Evolutionary conservation across 2,797 vertebrate species (phyloP).

Genomic region (Champsocephalus gunnari): DNA sequence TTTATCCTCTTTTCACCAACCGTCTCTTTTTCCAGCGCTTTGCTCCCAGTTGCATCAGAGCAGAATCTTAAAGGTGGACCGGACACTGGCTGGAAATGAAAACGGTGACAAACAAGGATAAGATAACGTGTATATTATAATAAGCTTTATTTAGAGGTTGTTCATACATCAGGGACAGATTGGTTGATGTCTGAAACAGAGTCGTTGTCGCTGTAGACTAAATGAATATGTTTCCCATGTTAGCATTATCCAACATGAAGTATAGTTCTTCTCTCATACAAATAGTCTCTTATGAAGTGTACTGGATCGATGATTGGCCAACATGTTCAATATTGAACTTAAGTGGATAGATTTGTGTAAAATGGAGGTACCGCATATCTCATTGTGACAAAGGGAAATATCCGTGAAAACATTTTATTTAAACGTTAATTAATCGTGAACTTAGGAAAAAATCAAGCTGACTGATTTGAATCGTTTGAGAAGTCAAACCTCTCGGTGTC

Average conservation of each 20-base stretch:
- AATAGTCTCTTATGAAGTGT: neutral
- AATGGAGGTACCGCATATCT: neutral
- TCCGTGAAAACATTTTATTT: too few relatives aligned
- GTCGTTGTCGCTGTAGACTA: neutral
- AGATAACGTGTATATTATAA: slow-evolving; percentile 19
- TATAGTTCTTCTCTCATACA: neutral
- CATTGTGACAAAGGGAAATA: too few relatives aligned
- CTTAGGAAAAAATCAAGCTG: too few relatives aligned
- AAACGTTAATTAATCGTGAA: too few relatives aligned
- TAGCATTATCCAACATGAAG: neutral
- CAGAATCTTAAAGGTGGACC: slow-evolving; percentile 17
- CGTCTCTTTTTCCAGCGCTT: slow-evolving; percentile 46
- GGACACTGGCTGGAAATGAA: slow-evolving; percentile 16
- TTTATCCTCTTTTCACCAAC: slow-evolving; percentile 17
- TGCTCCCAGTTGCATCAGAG: slow-evolving; percentile 27
- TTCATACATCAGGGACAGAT: slow-evolving; percentile 11
- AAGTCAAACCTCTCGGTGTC: too few relatives aligned
- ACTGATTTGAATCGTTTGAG: too few relatives aligned
- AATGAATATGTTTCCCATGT: neutral
- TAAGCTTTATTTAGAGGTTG: slow-evolving; percentile 24
- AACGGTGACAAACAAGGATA: slow-evolving; percentile 47
- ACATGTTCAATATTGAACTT: neutral
- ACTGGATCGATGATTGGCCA: neutral
- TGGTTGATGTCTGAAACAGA: slow-evolving; percentile 27
- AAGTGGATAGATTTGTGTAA: neutral